Percentiles rank a stretch among this genome's conserved stretches.
Evolutionary conservation across 2,888 invertebrate genomes (phyloP).

Genomic region (Macaria notata): DNA sequence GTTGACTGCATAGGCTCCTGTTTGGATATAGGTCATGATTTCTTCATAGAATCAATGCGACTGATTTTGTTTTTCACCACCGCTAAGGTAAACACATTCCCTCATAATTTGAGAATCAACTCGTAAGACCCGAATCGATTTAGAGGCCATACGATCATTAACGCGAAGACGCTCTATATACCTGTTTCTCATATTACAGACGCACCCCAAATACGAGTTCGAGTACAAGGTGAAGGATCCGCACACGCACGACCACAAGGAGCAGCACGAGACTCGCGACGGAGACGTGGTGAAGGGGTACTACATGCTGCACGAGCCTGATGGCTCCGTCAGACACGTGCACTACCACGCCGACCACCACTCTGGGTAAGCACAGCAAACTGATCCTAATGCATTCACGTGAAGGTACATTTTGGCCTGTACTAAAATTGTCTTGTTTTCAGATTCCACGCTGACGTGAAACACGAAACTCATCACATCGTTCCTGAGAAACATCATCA

Average conservation of each 20-base stretch:
- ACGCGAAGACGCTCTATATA: no score
- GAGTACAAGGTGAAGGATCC: slow-evolving; percentile 68
- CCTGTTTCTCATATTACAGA: no score
- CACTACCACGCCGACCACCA: slow-evolving; percentile 48
- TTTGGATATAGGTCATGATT: no score
- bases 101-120: no score
- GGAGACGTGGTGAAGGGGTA: slow-evolving; percentile 80
- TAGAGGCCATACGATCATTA: no score
- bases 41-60: no score
- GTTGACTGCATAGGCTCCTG: no score
- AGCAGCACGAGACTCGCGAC: slow-evolving; percentile 67
- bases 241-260: slow-evolving; percentile 68
- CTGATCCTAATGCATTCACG: no score
- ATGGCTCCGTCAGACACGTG: slow-evolving; percentile 60
- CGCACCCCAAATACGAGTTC: slow-evolving; percentile 52
- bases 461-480: slow-evolving; percentile 43
- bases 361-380: slow-evolving; percentile 42
- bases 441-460: slow-evolving; percentile 47
- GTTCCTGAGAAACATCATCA: slow-evolving; percentile 39
- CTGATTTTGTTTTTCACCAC: no score
- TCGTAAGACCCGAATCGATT: no score
- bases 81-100: no score
- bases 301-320: slow-evolving; percentile 76
- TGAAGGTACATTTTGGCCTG: no score
- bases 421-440: slow-evolving; percentile 13